These are phyloP conservation scores for Oostethus manadensis DNA, from an alignment of 2,113 vertebrate species.

Conservation along the genomic window DNA sequence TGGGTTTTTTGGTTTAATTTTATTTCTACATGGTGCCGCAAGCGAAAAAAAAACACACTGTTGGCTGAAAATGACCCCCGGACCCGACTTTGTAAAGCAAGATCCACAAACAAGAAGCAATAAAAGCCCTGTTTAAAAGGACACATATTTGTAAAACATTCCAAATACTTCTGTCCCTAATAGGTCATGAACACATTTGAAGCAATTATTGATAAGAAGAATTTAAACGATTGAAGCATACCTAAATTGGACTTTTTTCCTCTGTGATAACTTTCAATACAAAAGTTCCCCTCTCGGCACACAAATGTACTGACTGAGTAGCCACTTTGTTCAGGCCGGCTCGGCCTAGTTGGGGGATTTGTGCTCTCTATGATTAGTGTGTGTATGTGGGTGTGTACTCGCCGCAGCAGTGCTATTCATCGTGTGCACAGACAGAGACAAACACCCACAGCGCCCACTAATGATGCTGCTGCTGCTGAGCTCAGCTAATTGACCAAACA, in stretches of 20 bases:
- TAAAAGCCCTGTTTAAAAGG: no score
- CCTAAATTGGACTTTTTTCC: neutral
- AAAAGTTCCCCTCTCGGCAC: conserved; percentile 26
- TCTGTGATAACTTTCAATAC: conserved; percentile 13
- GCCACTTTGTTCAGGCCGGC: conserved; percentile 18
- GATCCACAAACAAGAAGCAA: no score
- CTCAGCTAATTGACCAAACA: conserved; percentile 63
- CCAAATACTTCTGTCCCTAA: no score
- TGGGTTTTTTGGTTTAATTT: no score
- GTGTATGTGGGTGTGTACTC: conserved; percentile 1
- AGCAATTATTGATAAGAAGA: no score
- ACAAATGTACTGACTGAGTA: conserved; percentile 25
- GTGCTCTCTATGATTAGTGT: conserved; percentile 2
- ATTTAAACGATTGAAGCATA: no score
- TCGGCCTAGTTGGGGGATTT: conserved; percentile 12
- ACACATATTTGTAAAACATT: no score
- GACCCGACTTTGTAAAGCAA: no score
- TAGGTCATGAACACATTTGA: no score
- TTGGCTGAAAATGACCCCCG: no score
- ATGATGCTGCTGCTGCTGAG: conserved; percentile 62
- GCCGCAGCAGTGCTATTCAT: conserved; percentile 23
- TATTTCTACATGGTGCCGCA: no score
- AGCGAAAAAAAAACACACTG: no score
- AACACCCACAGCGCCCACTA: conserved; percentile 60
- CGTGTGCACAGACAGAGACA: conserved; percentile 51